These are phyloP conservation scores for Thymelicus sylvestris DNA, from an alignment of 2,888 invertebrate genomes.

Conservation along the genomic window DNA sequence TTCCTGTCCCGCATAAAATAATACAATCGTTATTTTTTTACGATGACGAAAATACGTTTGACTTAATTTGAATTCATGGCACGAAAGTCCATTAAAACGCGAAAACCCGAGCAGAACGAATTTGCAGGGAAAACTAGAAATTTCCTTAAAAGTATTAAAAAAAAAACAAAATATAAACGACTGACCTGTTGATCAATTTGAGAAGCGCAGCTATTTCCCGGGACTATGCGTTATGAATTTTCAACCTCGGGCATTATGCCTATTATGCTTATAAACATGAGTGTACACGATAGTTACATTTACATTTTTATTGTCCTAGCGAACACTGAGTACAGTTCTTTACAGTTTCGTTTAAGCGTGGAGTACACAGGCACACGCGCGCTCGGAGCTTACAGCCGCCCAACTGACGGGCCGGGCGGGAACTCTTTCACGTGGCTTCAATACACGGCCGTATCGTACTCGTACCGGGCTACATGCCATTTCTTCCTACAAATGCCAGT, in stretches of 20 bases:
- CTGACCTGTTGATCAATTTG: slow-evolving; percentile 70
- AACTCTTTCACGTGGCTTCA: slow-evolving; percentile 39
- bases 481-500: slow-evolving; percentile 31
- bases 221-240: slow-evolving; percentile 20
- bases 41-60: slow-evolving; percentile 18
- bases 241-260: slow-evolving; percentile 56
- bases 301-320: slow-evolving; percentile 49
- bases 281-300: slow-evolving; percentile 54
- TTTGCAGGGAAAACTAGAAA: slow-evolving; percentile 2
- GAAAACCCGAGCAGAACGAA: not conserved
- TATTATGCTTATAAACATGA: slow-evolving; percentile 51
- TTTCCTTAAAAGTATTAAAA: slow-evolving; percentile 22
- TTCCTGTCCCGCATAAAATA: slow-evolving; percentile 7
- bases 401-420: slow-evolving; percentile 47
- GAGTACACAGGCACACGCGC: slow-evolving; percentile 44
- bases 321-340: slow-evolving; percentile 46
- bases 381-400: slow-evolving; percentile 44
- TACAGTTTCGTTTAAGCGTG: slow-evolving; percentile 28
- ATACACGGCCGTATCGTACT: slow-evolving; percentile 48
- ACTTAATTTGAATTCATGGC: slow-evolving; percentile 16
- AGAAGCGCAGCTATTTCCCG: slow-evolving; percentile 47
- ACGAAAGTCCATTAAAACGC: slow-evolving; percentile 15
- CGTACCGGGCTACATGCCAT: slow-evolving; percentile 60
- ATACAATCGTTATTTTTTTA: slow-evolving; percentile 12
- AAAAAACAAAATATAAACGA: slow-evolving; percentile 50